Conservation (phyloP, 2,113 vertebrate genomes). For the Scytalopus superciliaris region DNA sequence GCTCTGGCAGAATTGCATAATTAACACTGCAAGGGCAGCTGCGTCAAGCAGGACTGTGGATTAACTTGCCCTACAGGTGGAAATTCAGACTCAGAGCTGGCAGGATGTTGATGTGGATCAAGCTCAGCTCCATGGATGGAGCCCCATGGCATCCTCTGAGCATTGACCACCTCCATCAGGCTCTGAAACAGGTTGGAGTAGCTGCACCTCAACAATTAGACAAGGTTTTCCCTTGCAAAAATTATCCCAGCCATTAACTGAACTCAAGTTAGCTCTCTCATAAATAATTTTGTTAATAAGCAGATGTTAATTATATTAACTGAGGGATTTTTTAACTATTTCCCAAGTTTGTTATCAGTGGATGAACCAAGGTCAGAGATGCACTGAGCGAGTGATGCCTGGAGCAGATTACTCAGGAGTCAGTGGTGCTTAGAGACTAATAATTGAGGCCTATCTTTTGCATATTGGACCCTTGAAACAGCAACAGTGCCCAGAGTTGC, state of each 20-base stretch:
- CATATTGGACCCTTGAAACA: background rate
- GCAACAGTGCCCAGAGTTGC: background rate
- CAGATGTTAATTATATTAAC: background rate
- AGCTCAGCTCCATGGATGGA: background rate
- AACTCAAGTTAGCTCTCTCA: background rate
- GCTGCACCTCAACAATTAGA: background rate
- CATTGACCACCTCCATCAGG: background rate
- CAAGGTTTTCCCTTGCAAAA: background rate
- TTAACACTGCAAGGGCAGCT: background rate
- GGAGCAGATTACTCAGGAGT: background rate
- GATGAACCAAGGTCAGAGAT: background rate
- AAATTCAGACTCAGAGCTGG: background rate
- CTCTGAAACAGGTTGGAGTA: background rate
- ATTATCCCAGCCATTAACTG: background rate
- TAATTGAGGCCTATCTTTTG: background rate
- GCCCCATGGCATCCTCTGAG: background rate
- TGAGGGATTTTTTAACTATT: background rate
- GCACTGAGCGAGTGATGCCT: background rate
- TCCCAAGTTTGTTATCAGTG: background rate
- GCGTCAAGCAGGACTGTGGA: background rate
- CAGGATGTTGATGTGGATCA: background rate
- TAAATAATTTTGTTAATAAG: background rate
- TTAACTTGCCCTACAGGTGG: background rate
- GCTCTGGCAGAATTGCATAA: background rate
- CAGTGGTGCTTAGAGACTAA: background rate